Conservation (phyloP, 2,797 vertebrate species). For the Phoxinus dragarum region DNA sequence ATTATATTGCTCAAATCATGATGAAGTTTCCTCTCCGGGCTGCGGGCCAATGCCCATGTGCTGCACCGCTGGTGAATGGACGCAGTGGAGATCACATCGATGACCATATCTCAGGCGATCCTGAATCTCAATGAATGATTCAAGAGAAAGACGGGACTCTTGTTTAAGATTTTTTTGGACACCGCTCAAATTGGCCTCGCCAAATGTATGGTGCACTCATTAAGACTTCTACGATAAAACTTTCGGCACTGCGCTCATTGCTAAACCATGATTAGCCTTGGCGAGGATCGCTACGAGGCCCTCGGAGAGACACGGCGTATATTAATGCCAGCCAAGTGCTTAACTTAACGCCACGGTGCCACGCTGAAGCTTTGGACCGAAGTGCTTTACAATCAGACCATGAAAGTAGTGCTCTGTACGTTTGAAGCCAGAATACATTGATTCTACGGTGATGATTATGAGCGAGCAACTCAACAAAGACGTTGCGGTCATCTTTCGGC, state of each 20-base stretch:
- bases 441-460: constrained; percentile 17
- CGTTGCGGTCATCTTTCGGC: constrained; percentile 16
- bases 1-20: constrained; percentile 63
- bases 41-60: constrained; percentile 55
- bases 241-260: constrained; percentile 35
- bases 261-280: constrained; percentile 51
- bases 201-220: constrained; percentile 47
- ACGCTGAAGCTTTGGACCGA: constrained; percentile 13
- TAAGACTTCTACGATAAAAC: constrained; percentile 33
- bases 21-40: constrained; percentile 57
- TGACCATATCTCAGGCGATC: constrained; percentile 14
- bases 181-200: constrained; percentile 3
- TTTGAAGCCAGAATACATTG: constrained; percentile 50
- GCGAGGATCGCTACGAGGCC: constrained; percentile 6
- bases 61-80: not conserved
- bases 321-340: constrained; percentile 22
- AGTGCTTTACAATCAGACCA: constrained; percentile 23
- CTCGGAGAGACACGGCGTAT: constrained; percentile 22
- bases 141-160: constrained; percentile 28
- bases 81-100: constrained; percentile 32
- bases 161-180: constrained; percentile 32
- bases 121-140: not conserved
- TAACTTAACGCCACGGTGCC: not conserved
- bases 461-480: constrained; percentile 38
- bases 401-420: constrained; percentile 15